Base-by-base conservation (phyloP, 2,888 invertebrate genomes). In the Aphidoletes aphidimyza region DNA sequence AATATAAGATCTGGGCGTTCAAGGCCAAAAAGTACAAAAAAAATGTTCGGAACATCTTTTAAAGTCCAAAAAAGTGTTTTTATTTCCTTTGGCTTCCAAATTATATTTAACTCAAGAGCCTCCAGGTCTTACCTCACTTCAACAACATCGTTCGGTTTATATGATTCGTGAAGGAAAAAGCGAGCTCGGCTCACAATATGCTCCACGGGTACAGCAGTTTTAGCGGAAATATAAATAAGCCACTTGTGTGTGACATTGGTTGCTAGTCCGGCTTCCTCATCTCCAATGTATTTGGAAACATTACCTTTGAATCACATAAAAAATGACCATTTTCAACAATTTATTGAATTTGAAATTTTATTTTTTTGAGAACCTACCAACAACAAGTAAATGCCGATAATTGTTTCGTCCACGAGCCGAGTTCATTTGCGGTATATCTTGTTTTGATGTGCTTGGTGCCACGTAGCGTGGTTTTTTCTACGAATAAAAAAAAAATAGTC, bases 231-330 rank as follows among this genome's bases (percentile, higher is more conserved):
- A 91, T 97, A 97, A 85, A 97, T 93, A 90, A 97, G 93, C 97
- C 97, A 97, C 89, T 96, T 96, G 90, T 97, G 96, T 9, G 95
- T 96, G 0, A 94, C 93, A 34, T 92, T 92, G 88, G 94, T 94
- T 42, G 92, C 92, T 39, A 92, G 90, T 8, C 37, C 84, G 1
- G 45, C 37, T 34, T 93, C 93, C 87, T 94, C 92, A 0, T 93
- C 91, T 0, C 94, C 92, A 37, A 95, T 93, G 91, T 94, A 97
- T 88, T 95, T 96, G 0, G 97, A 97, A 3, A 96, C 94, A 90
- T 97, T 97, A 0, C 90, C 92, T 6, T 86, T 92, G 91, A 84
- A 91, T 90, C 22, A 83, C n/a, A n/a, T n/a, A 36, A 39, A 84
- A 37, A 22, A 84, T 59, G 2, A 19, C 19, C 19, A 22, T 22